Conservation (phyloP, 2,113 vertebrate species). For the Pavo muticus region DNA sequence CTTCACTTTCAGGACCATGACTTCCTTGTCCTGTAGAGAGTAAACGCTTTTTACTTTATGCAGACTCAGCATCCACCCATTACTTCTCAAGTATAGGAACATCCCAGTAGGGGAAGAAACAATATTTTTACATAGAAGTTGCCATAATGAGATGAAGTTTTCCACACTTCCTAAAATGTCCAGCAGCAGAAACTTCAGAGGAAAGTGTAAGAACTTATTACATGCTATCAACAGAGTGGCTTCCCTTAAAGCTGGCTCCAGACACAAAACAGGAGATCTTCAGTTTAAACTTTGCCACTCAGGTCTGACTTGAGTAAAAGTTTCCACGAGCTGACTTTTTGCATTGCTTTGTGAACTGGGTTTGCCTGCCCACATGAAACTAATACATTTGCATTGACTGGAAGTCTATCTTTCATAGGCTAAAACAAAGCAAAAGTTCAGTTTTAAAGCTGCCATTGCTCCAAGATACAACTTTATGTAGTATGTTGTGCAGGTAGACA, state of each 20-base stretch:
- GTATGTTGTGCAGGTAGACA: neutral
- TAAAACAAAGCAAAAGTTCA: neutral
- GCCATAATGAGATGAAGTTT: neutral
- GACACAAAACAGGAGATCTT: neutral
- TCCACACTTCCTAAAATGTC: neutral
- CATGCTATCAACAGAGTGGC: neutral
- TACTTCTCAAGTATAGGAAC: neutral
- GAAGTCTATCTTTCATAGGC: neutral
- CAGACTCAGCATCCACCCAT: neutral
- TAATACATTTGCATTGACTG: neutral
- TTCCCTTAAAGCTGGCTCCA: neutral
- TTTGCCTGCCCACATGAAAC: neutral
- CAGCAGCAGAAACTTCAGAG: neutral
- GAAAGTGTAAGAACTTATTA: neutral
- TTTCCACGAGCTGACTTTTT: neutral
- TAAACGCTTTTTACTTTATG: neutral
- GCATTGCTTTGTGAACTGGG: neutral
- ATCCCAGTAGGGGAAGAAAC: neutral
- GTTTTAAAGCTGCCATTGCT: neutral
- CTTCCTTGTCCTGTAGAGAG: neutral
- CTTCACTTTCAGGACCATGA: neutral
- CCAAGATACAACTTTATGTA: neutral
- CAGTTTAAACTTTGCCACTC: neutral
- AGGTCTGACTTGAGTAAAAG: neutral
- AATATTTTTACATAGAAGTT: neutral